These are phyloP conservation scores for Callyntrura guangdongensis DNA, from an alignment of 2,888 invertebrate genomes.

Conservation along the genomic window DNA sequence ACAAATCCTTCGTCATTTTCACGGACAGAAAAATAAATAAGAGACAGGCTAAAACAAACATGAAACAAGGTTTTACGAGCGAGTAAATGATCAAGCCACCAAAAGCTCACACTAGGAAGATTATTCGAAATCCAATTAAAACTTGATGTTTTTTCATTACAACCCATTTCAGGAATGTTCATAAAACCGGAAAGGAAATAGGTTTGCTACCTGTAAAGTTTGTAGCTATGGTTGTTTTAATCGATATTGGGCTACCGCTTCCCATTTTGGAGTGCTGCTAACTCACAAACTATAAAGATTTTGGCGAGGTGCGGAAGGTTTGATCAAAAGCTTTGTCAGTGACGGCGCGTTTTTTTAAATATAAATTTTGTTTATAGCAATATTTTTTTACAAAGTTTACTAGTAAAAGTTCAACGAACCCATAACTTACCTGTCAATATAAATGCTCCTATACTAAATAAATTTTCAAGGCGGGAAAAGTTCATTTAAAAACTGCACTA, in stretches of 20 bases:
- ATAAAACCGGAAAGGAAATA: neutral
- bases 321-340: neutral
- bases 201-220: neutral
- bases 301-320: neutral
- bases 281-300: no score
- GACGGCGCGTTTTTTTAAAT: no score
- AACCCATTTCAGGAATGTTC: constrained; percentile 11
- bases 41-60: neutral
- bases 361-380: no score
- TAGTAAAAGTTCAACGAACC: neutral
- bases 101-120: constrained; percentile 18
- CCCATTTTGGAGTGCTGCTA: no score
- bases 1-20: constrained; percentile 41
- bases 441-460: no score
- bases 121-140: constrained; percentile 58
- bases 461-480: no score
- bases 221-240: neutral
- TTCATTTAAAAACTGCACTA: no score
- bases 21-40: constrained; percentile 22
- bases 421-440: neutral
- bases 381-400: no score
- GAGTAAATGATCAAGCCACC: neutral
- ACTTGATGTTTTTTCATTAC: constrained; percentile 35
- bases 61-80: neutral
- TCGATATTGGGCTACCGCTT: no score